A percentile compares a stretch with the other conserved stretches of the same genome.
Conservation (phyloP, 2,888 invertebrate genomes). For the Stenotaenia linearis region DNA sequence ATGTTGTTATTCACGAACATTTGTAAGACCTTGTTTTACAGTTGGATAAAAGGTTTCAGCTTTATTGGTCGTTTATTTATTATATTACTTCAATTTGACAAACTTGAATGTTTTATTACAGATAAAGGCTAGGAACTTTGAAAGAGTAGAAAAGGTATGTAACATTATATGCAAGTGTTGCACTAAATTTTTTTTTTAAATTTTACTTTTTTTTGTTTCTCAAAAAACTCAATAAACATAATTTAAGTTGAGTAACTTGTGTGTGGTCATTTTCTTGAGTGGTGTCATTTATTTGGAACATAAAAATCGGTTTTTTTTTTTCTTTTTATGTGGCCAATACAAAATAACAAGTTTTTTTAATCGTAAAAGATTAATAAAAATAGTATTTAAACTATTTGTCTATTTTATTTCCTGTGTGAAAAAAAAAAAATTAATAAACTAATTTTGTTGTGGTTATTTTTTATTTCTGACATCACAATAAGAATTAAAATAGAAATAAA, state of each 20-base stretch:
- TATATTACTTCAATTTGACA: conserved; percentile 35
- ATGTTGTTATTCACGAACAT: conserved; percentile 1
- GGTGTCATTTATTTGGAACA: not conserved
- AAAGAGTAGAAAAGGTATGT: conserved; percentile 96
- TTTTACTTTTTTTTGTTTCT: no score
- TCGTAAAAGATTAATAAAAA: conserved; percentile 13
- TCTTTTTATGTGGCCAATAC: not conserved
- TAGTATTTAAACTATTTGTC: conserved; percentile 4
- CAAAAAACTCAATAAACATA: conserved; percentile 20
- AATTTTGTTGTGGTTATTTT: conserved; percentile 8
- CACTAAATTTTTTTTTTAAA: conserved; percentile 15
- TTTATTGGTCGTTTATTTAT: not conserved
- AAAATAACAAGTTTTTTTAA: not conserved
- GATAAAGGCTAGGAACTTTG: conserved; percentile 96
- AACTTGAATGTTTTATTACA: conserved; percentile 53
- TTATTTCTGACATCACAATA: conserved; percentile 1
- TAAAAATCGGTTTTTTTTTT: not conserved
- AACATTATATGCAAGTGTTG: conserved; percentile 21
- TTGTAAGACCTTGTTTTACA: conserved; percentile 29
- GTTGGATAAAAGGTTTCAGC: conserved; percentile 28
- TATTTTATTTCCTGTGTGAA: not conserved
- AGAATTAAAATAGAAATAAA: no score
- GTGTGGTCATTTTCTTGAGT: conserved; percentile 21
- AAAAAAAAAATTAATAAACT: not conserved
- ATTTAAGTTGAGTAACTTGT: conserved; percentile 26